Evolutionary conservation across 2,888 invertebrate genomes (phyloP).

Genomic region (Nephrotoma guestfalica): DNA sequence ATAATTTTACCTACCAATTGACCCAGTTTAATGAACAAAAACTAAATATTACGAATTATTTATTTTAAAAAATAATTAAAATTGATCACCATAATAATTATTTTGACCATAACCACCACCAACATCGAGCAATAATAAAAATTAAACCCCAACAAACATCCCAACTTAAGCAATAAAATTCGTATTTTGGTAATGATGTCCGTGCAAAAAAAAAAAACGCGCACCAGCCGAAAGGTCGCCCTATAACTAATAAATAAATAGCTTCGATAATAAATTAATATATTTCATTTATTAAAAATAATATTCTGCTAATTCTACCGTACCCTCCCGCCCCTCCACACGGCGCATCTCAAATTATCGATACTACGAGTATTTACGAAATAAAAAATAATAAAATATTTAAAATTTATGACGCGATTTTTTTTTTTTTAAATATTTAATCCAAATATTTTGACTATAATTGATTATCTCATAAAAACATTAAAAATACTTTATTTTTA

Average conservation of each 20-base stretch:
- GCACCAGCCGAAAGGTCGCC: background rate
- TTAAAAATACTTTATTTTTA: background rate
- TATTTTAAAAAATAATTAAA: too few species aligned
- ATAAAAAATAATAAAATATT: background rate
- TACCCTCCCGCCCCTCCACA: too few species aligned
- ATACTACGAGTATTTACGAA: background rate
- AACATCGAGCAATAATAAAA: too few species aligned
- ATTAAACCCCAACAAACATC: too few species aligned
- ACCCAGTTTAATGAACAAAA: too few species aligned
- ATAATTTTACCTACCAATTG: too few species aligned
- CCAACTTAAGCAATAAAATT: too few species aligned
- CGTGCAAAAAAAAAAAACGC: too few species aligned
- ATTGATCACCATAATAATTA: too few species aligned
- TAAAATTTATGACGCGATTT: background rate
- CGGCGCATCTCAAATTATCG: background rate
- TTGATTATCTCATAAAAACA: background rate
- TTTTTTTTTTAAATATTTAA: background rate
- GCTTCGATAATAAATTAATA: background rate
- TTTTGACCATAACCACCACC: too few species aligned
- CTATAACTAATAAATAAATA: background rate
- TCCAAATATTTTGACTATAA: background rate
- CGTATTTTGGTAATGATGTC: too few species aligned
- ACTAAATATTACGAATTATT: too few species aligned
- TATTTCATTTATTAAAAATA: background rate
- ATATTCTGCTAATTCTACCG: background rate